A percentile compares a stretch with the other conserved stretches of the same genome.
Evolutionary conservation across 2,113 vertebrate genomes (phyloP).

Genomic region (Machaerirhynchus nigripectus): DNA sequence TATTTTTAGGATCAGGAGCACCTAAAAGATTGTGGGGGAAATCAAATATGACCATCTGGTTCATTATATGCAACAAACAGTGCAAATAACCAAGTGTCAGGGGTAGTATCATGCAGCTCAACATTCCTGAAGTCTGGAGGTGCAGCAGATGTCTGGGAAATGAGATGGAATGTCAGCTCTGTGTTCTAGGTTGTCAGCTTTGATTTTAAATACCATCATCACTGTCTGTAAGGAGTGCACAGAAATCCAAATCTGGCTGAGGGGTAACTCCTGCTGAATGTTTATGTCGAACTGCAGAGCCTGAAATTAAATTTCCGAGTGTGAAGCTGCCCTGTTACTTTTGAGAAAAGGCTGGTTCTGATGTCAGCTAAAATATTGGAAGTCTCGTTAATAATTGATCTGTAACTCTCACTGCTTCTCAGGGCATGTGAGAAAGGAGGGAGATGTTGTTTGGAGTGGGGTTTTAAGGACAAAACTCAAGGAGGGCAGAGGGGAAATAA

Average conservation of each 20-base stretch:
- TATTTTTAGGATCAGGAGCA: background rate
- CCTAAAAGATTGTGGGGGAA: background rate
- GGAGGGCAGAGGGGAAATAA: background rate
- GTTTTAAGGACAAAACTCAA: background rate
- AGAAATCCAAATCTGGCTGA: background rate
- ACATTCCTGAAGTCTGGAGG: background rate
- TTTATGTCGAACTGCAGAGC: background rate
- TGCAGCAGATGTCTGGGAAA: background rate
- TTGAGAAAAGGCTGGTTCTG: background rate
- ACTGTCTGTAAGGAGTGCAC: background rate
- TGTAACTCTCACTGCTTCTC: background rate
- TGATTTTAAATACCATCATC: background rate
- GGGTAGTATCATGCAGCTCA: background rate
- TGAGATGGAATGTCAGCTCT: background rate
- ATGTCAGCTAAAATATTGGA: background rate
- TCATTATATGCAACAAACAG: background rate
- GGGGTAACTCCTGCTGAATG: background rate
- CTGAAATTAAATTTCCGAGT: background rate
- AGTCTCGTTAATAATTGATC: background rate
- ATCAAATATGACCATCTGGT: background rate
- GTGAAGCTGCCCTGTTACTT: background rate
- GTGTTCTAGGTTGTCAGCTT: background rate
- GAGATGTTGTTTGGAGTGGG: background rate
- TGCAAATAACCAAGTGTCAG: background rate
- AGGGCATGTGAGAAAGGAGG: background rate